Evolutionary conservation across 2,113 vertebrate species (phyloP).

Genomic region (Antechinus flavipes): DNA sequence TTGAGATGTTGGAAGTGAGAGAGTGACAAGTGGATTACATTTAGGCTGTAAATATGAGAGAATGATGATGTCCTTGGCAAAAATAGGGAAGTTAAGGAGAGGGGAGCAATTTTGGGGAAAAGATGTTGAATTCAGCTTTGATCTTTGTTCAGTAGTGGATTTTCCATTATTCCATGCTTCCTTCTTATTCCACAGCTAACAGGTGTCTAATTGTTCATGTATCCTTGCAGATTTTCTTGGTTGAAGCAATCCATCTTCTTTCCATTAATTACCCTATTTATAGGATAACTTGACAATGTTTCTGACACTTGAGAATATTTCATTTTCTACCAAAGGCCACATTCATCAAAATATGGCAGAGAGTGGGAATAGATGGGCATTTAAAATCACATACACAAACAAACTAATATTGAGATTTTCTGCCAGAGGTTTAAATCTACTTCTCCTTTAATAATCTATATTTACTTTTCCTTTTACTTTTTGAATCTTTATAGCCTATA

Average conservation of each 20-base stretch:
- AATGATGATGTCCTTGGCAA: not conserved
- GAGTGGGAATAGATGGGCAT: slow-evolving; percentile 19
- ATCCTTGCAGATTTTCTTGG: not conserved
- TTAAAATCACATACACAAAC: not conserved
- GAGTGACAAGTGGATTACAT: not conserved
- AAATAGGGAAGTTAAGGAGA: not conserved
- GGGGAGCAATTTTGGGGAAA: not conserved
- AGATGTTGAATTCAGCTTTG: not conserved
- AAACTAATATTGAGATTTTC: not conserved
- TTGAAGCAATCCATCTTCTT: slow-evolving; percentile 11
- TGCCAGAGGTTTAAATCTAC: not conserved
- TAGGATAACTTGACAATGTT: slow-evolving; percentile 16
- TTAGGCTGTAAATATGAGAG: not conserved
- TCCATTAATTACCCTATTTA: slow-evolving; percentile 23
- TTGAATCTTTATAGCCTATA: slow-evolving; percentile 16
- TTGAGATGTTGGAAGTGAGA: not conserved
- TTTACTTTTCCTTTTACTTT: slow-evolving; percentile 43
- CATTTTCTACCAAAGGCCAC: not conserved
- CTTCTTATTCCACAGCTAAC: not conserved
- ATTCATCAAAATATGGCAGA: slow-evolving; percentile 20
- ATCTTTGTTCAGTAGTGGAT: not conserved
- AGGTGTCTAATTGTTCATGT: not conserved
- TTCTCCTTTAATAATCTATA: slow-evolving; percentile 23
- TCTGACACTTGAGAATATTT: slow-evolving; percentile 38
- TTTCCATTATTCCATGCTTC: not conserved